A percentile compares a stretch with the other conserved stretches of the same genome.
Conservation (phyloP, 2,113 vertebrate species). For the Sceloporus tristichus region DNA sequence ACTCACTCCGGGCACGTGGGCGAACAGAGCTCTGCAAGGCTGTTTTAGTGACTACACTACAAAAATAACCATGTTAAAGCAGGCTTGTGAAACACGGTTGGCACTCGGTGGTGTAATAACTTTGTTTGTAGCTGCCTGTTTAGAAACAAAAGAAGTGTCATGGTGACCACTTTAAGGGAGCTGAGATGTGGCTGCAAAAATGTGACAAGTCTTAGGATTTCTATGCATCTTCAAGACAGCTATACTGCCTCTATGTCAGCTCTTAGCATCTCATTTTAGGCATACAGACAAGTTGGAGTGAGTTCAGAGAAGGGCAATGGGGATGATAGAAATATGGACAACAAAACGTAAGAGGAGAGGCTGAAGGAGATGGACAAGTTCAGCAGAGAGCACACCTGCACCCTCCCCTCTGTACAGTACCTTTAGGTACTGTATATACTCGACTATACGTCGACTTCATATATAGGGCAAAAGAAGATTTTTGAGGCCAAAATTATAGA, state of each 20-base stretch:
- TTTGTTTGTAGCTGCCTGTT: slow-evolving; percentile 33
- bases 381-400: too few relatives aligned
- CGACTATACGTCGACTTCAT: too few relatives aligned
- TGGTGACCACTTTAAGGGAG: fast-evolving
- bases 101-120: slow-evolving; percentile 47
- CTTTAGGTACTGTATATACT: too few relatives aligned
- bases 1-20: slow-evolving; percentile 74
- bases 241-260: background rate
- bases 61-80: slow-evolving; percentile 71
- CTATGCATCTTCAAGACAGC: background rate
- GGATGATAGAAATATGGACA: too few relatives aligned
- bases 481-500: too few relatives aligned
- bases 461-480: too few relatives aligned
- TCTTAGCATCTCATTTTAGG: background rate
- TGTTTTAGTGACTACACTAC: slow-evolving; percentile 75
- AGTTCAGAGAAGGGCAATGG: too few relatives aligned
- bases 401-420: too few relatives aligned
- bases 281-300: too few relatives aligned
- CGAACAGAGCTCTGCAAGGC: slow-evolving; percentile 70
- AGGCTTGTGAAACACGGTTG: slow-evolving; percentile 65
- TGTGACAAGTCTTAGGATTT: background rate
- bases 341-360: too few relatives aligned
- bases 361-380: too few relatives aligned
- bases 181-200: background rate
- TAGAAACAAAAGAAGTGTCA: slow-evolving; percentile 4